Evolutionary conservation across 2,113 vertebrate genomes (phyloP), one percentile per base, ranked within the genome.

Genomic region (Hassar affinis): DNA sequence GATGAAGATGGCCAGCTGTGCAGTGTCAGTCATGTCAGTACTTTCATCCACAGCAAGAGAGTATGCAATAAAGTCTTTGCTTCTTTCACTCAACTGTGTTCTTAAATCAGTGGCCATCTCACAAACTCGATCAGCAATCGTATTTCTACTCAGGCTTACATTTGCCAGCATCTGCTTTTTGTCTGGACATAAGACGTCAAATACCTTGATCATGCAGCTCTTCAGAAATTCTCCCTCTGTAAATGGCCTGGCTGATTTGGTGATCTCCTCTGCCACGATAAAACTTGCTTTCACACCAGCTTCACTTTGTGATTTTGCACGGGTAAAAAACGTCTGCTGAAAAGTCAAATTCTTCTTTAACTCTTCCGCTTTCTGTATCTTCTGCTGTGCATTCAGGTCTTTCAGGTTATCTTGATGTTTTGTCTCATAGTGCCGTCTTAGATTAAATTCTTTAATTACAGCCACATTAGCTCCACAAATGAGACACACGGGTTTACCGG

Each of bases 41-140:
- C 82, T 88, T 78, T 89, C 79, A 82, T 88, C 80, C 45, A 87
- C 86, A 86, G 85, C 81, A 68, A 88, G 82, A 7, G 85, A 88
- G 33, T 69, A 84, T 72, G 81, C 80, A 69, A 82, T 17, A 8
- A 88, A 85, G 68, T 45, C 12, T 78, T 85, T 84, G 68, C 35
- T 35, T 45, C 56, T 89, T 79, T 75, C 57, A n/a, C 49, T 86
- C 18, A 88, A 18, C 83, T 47, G 81, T 45, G 35, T 33, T 47
- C 81, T 4, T 25, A 88, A 62, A 82, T 86, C 66, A 18, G 82
- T 85, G 59, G 88, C 79, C 20, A 89, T 64, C 10, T 88, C 54
- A 72, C 54, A 25, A 11, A 42, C 20, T 2, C 47, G 18, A 64
- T 79, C 71, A 66, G 72, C 79, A 38, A 88, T 25, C 1, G 85